Conservation (phyloP, 2,888 invertebrate genomes). For the Trichacis sp. region DNA sequence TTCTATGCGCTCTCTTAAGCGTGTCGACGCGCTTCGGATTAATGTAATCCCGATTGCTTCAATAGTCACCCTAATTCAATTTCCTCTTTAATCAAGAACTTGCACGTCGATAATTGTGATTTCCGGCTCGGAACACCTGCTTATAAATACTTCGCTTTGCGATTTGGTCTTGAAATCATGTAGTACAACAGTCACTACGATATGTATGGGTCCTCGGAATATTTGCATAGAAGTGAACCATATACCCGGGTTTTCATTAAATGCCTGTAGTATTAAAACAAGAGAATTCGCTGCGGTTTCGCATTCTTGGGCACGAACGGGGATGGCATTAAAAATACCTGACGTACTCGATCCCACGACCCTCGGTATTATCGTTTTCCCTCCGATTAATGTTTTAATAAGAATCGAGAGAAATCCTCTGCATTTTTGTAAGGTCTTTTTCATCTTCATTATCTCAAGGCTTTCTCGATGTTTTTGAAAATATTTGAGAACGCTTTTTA, state of each 20-base stretch:
- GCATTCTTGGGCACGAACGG: neutral
- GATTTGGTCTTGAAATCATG: neutral
- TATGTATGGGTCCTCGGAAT: neutral
- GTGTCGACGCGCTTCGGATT: slow-evolving; percentile 7
- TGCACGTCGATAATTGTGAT: no score
- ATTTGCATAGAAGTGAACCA: slow-evolving; percentile 6
- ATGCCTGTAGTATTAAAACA: neutral
- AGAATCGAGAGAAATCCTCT: neutral
- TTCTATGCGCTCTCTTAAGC: slow-evolving; percentile 14
- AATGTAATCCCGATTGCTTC: slow-evolving; percentile 15
- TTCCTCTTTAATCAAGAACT: slow-evolving; percentile 20
- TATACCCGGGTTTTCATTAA: slow-evolving; percentile 3
- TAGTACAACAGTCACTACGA: neutral
- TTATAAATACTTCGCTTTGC: no score
- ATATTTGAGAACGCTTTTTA: no score
- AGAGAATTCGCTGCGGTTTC: neutral
- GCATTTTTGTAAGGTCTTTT: no score
- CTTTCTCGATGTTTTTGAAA: no score
- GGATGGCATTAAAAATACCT: neutral
- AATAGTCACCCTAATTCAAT: slow-evolving; percentile 27
- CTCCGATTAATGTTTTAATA: slow-evolving; percentile 2
- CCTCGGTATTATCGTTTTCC: slow-evolving; percentile 1
- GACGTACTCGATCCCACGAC: slow-evolving; percentile 4
- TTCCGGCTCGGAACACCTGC: slow-evolving; percentile 13
- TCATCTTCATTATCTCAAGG: no score